phyloP scores from a whole-genome alignment of 2,888 invertebrate species.

The Xestia rhomboidea region DNA sequence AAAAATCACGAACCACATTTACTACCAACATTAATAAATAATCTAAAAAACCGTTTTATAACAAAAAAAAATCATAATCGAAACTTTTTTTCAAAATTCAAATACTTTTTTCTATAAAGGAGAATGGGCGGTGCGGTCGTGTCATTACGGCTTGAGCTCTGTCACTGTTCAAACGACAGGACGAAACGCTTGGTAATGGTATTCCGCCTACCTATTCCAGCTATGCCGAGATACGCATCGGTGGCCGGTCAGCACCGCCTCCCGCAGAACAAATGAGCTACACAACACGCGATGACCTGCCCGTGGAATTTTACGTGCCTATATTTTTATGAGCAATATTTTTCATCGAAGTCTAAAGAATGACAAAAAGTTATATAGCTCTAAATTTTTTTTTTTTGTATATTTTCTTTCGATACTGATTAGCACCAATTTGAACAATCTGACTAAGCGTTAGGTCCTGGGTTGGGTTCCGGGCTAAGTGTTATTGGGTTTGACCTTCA shows the following conservation, averaged over 20 bases:
- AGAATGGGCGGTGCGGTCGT: constrained; percentile 81
- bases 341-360: constrained; percentile 3
- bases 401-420: not conserved
- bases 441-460: not conserved
- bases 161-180: constrained; percentile 82
- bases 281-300: constrained; percentile 62
- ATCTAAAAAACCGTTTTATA: constrained; percentile 37
- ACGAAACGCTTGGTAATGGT: constrained; percentile 78
- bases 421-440: not conserved
- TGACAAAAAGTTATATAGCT: not conserved
- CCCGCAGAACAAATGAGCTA: constrained; percentile 79
- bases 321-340: constrained; percentile 38
- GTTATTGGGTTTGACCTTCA: too few relatives aligned
- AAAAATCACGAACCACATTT: constrained; percentile 6
- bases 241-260: constrained; percentile 83
- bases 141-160: constrained; percentile 75
- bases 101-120: constrained; percentile 66
- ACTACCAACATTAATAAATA: constrained; percentile 45
- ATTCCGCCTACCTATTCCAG: constrained; percentile 89
- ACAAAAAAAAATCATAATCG: constrained; percentile 37
- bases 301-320: constrained; percentile 53
- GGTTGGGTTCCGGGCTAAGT: too few relatives aligned
- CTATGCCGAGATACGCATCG: constrained; percentile 88
- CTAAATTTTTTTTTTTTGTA: not conserved
- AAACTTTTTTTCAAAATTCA: constrained; percentile 60